phyloP scores from a whole-genome alignment of 2,888 invertebrate species.

The Limnephilus marmoratus region DNA sequence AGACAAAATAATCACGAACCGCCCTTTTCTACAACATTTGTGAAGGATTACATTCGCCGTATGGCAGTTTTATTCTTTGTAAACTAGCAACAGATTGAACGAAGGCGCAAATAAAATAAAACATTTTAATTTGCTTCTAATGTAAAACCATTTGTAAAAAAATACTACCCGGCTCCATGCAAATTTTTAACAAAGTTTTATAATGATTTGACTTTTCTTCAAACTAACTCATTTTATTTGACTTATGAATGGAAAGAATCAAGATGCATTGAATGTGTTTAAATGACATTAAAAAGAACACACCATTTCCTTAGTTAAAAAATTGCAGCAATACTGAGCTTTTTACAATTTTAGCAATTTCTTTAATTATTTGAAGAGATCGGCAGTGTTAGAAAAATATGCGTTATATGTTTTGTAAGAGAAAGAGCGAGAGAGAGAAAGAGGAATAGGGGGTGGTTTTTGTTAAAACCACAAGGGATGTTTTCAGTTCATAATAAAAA shows the following conservation, averaged over 20 bases:
- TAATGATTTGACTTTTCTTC: background rate
- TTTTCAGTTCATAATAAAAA: too few species aligned
- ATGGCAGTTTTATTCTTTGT: background rate
- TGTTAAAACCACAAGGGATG: background rate
- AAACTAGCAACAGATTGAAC: constrained; percentile 4
- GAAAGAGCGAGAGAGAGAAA: background rate
- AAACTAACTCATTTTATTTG: background rate
- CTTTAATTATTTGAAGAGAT: background rate
- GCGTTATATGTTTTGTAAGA: background rate
- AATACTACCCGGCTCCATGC: background rate
- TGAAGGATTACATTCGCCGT: constrained; percentile 9
- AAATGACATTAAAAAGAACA: background rate
- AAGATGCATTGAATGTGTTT: background rate
- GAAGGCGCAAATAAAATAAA: background rate
- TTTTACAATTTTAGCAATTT: background rate
- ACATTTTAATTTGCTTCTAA: background rate
- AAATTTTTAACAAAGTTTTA: background rate
- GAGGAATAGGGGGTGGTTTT: background rate
- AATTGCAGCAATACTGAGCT: background rate
- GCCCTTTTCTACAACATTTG: background rate
- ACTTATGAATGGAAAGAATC: background rate
- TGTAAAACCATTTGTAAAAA: background rate
- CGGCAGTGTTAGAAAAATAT: background rate
- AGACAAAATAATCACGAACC: background rate
- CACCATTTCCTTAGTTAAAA: background rate